Evolutionary conservation across 1,140 invertebrate species (phyloP).

Genomic region (Pissodes strobi): DNA sequence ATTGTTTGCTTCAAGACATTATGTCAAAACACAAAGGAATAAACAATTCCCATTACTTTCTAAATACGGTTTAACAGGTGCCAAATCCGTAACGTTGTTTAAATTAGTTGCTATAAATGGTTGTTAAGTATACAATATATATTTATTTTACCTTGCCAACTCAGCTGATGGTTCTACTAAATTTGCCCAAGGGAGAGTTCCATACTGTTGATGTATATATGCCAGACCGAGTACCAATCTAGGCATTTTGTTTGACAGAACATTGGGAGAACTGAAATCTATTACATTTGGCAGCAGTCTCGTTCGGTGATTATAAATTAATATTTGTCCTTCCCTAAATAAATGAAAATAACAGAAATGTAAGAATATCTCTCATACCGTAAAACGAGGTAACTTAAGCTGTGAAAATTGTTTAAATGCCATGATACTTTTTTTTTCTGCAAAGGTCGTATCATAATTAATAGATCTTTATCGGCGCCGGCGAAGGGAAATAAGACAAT

Average conservation of each 20-base stretch:
- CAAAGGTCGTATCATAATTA: no score
- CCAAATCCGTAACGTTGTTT: no score
- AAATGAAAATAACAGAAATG: conserved; percentile 21
- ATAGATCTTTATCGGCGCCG: no score
- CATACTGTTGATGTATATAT: conserved; percentile 63
- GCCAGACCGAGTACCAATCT: conserved; percentile 64
- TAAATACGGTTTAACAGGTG: no score
- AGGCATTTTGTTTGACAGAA: conserved; percentile 59
- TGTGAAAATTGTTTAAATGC: no score
- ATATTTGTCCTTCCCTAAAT: conserved; percentile 71
- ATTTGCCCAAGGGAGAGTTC: conserved; percentile 67
- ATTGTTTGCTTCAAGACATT: no score
- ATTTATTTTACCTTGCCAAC: conserved; percentile 62
- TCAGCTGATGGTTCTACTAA: conserved; percentile 67
- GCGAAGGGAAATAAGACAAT: no score
- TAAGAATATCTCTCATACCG: neutral
- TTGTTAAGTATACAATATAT: no score
- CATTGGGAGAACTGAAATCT: conserved; percentile 60
- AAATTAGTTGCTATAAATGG: no score
- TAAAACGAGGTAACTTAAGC: neutral
- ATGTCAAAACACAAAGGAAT: no score
- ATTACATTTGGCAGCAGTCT: conserved; percentile 58
- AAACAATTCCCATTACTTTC: no score
- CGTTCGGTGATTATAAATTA: conserved; percentile 71
- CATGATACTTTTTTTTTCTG: no score